Evolutionary conservation across 2,797 vertebrate genomes (phyloP).

Genomic region (Sciurus carolinensis): DNA sequence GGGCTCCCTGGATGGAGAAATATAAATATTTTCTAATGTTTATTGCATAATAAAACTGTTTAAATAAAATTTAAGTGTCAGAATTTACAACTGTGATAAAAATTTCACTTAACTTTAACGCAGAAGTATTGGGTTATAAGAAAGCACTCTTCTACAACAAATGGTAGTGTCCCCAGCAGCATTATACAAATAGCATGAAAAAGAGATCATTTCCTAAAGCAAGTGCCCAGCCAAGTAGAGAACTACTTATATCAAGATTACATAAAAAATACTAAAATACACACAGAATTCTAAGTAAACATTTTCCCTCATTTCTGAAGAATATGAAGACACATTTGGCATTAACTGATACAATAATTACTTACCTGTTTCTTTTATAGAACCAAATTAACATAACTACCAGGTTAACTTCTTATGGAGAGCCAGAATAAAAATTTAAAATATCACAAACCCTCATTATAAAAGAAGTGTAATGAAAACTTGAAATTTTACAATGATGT

Average conservation of each 20-base stretch:
- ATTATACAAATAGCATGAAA: slow-evolving; percentile 76
- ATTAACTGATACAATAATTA: slow-evolving; percentile 72
- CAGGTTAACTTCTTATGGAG: slow-evolving; percentile 64
- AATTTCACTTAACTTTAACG: slow-evolving; percentile 77
- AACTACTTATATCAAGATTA: slow-evolving; percentile 76
- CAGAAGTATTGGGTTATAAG: slow-evolving; percentile 76
- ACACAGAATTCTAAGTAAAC: slow-evolving; percentile 72
- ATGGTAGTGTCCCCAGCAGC: slow-evolving; percentile 72
- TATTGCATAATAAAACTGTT: slow-evolving; percentile 67
- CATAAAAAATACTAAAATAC: slow-evolving; percentile 61
- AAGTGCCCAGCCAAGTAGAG: slow-evolving; percentile 64
- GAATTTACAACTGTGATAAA: slow-evolving; percentile 80
- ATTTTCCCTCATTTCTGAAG: slow-evolving; percentile 69
- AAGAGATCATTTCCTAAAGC: slow-evolving; percentile 70
- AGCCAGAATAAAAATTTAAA: slow-evolving; percentile 64
- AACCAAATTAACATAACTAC: slow-evolving; percentile 51
- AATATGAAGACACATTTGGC: slow-evolving; percentile 59
- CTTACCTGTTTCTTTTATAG: slow-evolving; percentile 67
- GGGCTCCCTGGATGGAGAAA: slow-evolving; percentile 57
- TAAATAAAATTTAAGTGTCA: slow-evolving; percentile 82
- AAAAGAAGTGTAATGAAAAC: slow-evolving; percentile 56
- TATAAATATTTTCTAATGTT: slow-evolving; percentile 66
- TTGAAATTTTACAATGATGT: slow-evolving; percentile 59
- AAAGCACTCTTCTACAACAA: slow-evolving; percentile 75
- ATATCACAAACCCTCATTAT: slow-evolving; percentile 1